Evolutionary conservation across 2,888 invertebrate species (phyloP).

Genomic region (Standfussiana lucernea): DNA sequence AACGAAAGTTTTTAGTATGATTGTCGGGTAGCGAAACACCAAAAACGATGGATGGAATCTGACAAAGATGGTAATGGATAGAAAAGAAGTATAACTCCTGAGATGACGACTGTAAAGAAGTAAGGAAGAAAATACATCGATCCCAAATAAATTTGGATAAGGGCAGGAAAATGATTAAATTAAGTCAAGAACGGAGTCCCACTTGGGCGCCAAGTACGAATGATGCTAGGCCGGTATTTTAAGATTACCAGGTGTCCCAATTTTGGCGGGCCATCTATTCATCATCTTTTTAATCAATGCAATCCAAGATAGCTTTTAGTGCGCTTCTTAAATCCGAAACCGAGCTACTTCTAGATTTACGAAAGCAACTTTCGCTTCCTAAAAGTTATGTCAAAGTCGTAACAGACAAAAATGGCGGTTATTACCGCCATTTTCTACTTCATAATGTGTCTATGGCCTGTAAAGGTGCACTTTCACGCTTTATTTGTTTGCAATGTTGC

Average conservation of each 20-base stretch:
- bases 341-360: conserved; percentile 1
- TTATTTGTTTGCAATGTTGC: conserved; percentile 60
- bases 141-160: background rate
- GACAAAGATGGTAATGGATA: background rate
- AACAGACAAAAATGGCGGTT: conserved; percentile 48
- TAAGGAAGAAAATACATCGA: background rate
- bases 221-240: background rate
- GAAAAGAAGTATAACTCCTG: background rate
- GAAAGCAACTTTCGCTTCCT: conserved; percentile 46
- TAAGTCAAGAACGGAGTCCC: background rate
- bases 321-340: conserved; percentile 1
- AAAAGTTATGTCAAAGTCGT: conserved; percentile 48
- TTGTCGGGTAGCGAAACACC: background rate
- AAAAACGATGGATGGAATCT: background rate
- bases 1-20: background rate
- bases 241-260: background rate
- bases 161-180: background rate
- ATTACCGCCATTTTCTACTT: conserved; percentile 57
- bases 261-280: background rate
- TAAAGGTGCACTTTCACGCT: conserved; percentile 62
- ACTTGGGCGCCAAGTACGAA: conserved; percentile 21
- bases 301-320: background rate
- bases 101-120: background rate
- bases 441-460: conserved; percentile 46
- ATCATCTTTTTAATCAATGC: too few relatives aligned